Evolutionary conservation across 2,113 vertebrate genomes (phyloP), one percentile per base, ranked within the genome.

Genomic region (Cyprinus carpio): DNA sequence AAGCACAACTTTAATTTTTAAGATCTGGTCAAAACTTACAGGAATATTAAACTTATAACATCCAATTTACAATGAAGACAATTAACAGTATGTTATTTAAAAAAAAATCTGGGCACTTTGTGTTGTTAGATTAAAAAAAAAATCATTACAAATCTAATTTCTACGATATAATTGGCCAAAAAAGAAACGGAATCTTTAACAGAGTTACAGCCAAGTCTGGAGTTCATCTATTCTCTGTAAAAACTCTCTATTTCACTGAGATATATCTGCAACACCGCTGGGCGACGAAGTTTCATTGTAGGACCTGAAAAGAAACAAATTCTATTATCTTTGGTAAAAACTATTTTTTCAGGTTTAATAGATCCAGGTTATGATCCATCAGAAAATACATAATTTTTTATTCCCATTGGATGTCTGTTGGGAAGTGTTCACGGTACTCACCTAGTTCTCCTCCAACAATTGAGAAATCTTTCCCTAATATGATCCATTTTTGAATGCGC

Each of bases 391-490:
- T 27, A 2, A 20, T 60, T 60, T 31, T 69, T 18, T 46, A 12
- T 46, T 1, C 11, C 10, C 43, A 46, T 46, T 46, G 43, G 43
- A 46, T 12, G 6, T 16, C 25, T 20, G 18, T 18, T 29, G 8
- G 6, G 4, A 67, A 65, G 60, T 29, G 12, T 49, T 18, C 4
- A 49, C 46, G 18, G 13, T 23, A 86, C 94, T 92, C 93, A 97
- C 97, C 96, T 71, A 97, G 79, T 87, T 97, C 97, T 92, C 96
- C 97, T 6, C 96, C 96, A 0, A 93, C 90, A 87, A 97, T 94
- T 54, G 96, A 97, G 83, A 98, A 98, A 87, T 98, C 96, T 81
- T 92, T 94, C 46, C 87, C 86, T 7, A 98, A 91, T 64, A 97
- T 81, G 13, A 75, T 93, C 95, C 96, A 97, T 89, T 97, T 98